A percentile compares a stretch with the other conserved stretches of the same genome.
Evolutionary conservation across 2,888 invertebrate species (phyloP).

Genomic region (Cryptus armator): DNA sequence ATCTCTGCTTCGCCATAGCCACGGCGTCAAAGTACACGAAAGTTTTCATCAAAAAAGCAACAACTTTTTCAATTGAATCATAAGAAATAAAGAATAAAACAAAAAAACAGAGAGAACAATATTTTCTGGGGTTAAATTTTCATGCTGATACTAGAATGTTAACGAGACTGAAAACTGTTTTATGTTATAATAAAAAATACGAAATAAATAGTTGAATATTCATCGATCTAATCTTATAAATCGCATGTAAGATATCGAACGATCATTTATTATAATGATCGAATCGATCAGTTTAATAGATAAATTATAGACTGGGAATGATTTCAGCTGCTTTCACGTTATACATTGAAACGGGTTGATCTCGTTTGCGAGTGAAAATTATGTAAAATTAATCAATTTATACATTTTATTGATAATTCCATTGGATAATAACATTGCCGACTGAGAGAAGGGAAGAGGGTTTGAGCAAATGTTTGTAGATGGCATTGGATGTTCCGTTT

Average conservation of each 20-base stretch:
- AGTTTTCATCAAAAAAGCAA: neutral
- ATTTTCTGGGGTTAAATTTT: neutral
- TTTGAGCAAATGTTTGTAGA: slow-evolving; percentile 53
- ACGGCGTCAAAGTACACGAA: slow-evolving; percentile 38
- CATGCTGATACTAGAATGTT: neutral
- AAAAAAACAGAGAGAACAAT: neutral
- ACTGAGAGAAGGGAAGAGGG: slow-evolving; percentile 5
- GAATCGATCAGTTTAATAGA: neutral
- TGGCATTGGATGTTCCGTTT: slow-evolving; percentile 65
- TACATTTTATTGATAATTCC: slow-evolving; percentile 15
- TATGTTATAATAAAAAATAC: neutral
- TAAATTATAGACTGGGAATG: slow-evolving; percentile 9
- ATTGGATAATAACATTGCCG: slow-evolving; percentile 37
- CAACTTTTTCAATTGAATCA: too few relatives aligned
- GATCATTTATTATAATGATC: slow-evolving; percentile 12
- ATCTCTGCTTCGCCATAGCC: slow-evolving; percentile 51
- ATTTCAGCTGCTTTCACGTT: slow-evolving; percentile 7
- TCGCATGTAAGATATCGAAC: slow-evolving; percentile 3
- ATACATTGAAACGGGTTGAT: neutral
- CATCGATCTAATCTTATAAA: slow-evolving; percentile 4
- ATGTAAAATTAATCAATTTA: slow-evolving; percentile 8
- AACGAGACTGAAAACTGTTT: neutral
- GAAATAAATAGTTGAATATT: neutral
- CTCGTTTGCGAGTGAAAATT: neutral
- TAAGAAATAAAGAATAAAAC: too few relatives aligned